Percentiles rank a stretch among this genome's conserved stretches.
These are phyloP conservation scores for Ctenicera cuprea DNA, from an alignment of 2,888 invertebrate genomes.

Conservation along the genomic window DNA sequence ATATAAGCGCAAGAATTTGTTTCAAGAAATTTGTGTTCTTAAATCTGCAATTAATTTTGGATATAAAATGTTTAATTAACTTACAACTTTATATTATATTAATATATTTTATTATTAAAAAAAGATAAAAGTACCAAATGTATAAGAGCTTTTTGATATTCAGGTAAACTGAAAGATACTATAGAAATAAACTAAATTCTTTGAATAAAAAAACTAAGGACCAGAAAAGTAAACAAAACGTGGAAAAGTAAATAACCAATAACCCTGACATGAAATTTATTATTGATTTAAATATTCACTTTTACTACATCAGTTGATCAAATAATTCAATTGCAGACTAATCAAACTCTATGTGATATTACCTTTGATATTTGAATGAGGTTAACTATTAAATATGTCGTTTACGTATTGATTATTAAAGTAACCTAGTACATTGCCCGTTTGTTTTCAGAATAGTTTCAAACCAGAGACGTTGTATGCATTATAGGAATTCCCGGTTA, in stretches of 20 bases:
- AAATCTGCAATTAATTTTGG: too few species aligned
- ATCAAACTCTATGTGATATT: constrained; percentile 14
- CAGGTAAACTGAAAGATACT: too few species aligned
- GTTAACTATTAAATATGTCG: constrained; percentile 17
- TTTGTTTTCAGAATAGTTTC: background rate
- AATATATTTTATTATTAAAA: too few species aligned
- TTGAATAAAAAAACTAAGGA: too few species aligned
- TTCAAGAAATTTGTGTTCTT: too few species aligned
- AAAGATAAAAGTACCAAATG: too few species aligned
- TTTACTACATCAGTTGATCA: background rate
- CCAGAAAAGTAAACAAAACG: too few species aligned
- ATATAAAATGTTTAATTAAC: too few species aligned
- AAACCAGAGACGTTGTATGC: background rate
- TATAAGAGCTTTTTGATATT: too few species aligned
- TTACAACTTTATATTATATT: too few species aligned
- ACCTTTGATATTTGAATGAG: constrained; percentile 26
- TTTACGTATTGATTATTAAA: constrained; percentile 6
- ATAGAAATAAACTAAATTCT: too few species aligned
- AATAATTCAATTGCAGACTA: background rate
- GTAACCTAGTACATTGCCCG: constrained; percentile 17
- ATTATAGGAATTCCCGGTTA: constrained; percentile 31
- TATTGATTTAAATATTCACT: background rate
- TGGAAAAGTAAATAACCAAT: background rate
- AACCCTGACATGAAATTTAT: background rate
- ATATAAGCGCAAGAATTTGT: too few species aligned